These are phyloP conservation scores for Zaprionus ornatus DNA, from an alignment of 1,140 invertebrate genomes.

Conservation along the genomic window DNA sequence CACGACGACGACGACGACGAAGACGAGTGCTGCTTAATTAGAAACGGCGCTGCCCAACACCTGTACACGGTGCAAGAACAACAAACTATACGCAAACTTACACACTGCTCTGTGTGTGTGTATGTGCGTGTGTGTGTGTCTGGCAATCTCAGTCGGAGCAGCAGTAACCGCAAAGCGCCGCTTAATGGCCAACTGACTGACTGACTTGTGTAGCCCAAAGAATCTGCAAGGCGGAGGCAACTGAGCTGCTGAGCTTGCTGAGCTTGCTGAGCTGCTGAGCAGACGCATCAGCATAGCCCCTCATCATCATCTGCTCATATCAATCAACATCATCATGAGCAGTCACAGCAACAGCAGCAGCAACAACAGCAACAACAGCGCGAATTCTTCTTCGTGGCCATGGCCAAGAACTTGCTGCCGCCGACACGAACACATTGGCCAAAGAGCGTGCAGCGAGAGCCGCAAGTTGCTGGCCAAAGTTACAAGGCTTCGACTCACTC, in stretches of 20 bases:
- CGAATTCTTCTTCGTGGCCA: constrained; percentile 70
- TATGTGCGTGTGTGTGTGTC: neutral
- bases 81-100: too few relatives aligned
- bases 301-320: constrained; percentile 49
- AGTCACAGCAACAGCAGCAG: constrained; percentile 10
- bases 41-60: constrained; percentile 71
- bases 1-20: constrained; percentile 7
- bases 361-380: constrained; percentile 34
- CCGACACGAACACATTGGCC: constrained; percentile 56
- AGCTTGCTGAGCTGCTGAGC: constrained; percentile 7
- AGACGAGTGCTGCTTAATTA: constrained; percentile 73
- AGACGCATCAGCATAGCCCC: constrained; percentile 36
- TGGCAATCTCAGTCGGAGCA: constrained; percentile 4
- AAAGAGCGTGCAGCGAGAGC: constrained; percentile 66
- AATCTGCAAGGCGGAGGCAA: constrained; percentile 27
- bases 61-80: constrained; percentile 50
- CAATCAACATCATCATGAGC: constrained; percentile 46
- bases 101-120: neutral
- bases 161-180: constrained; percentile 74
- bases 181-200: constrained; percentile 80
- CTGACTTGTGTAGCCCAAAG: constrained; percentile 49
- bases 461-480: constrained; percentile 64
- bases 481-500: constrained; percentile 55
- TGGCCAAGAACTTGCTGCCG: constrained; percentile 72
- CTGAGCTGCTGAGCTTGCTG: constrained; percentile 10